phyloP scores from a whole-genome alignment of 1,140 invertebrate genomes.

The Zaprionus ghesquierei region DNA sequence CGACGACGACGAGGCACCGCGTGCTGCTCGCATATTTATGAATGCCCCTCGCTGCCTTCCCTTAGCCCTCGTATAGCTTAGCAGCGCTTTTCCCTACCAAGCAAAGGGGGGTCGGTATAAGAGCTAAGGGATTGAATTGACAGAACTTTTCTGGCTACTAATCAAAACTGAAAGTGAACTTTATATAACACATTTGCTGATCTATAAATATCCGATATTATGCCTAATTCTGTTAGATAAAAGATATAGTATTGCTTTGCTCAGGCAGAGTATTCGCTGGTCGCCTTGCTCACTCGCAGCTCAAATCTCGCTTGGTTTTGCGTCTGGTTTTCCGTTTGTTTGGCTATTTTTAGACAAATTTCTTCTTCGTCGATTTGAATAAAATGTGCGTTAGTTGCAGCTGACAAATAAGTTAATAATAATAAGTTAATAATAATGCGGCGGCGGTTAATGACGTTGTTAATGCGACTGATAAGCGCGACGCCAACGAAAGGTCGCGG shows the following conservation, averaged over 20 bases:
- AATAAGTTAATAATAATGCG: constrained; percentile 38
- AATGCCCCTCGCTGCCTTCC: constrained; percentile 20
- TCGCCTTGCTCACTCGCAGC: background rate
- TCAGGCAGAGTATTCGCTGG: background rate
- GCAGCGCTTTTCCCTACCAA: constrained; percentile 31
- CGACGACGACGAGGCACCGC: constrained; percentile 50
- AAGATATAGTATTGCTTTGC: too few species aligned
- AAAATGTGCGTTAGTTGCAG: constrained; percentile 56
- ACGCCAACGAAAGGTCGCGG: constrained; percentile 28
- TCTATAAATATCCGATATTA: too few species aligned
- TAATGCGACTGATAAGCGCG: constrained; percentile 54
- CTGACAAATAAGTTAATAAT: constrained; percentile 17
- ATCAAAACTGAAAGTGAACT: too few species aligned
- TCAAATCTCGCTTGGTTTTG: constrained; percentile 31
- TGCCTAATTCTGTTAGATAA: too few species aligned
- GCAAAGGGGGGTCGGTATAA: background rate
- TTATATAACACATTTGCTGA: too few species aligned
- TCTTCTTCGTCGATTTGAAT: constrained; percentile 73
- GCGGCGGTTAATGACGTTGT: constrained; percentile 26
- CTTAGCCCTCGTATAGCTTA: constrained; percentile 46
- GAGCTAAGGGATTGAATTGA: background rate
- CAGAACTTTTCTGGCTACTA: background rate
- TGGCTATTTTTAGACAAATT: constrained; percentile 71
- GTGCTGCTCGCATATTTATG: constrained; percentile 73
- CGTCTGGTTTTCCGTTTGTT: constrained; percentile 32